Conservation (phyloP, 64 coral and sea anemone genomes). For the Trachythela sp. region DNA sequence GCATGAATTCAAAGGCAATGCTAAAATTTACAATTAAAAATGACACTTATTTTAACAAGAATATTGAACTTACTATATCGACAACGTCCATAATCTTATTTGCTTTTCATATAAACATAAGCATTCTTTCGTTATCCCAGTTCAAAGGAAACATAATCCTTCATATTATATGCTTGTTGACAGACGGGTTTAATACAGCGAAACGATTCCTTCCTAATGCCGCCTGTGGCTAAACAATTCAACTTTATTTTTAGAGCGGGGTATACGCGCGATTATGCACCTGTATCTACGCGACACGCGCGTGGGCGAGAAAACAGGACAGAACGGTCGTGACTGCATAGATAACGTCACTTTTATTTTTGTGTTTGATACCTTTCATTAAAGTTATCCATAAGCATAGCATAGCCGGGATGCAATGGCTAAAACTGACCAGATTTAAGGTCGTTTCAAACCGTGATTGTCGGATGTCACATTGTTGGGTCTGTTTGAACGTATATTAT, state of each 20-base stretch:
- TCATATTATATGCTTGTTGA: background rate
- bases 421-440: background rate
- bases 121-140: background rate
- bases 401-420: no score
- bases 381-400: no score
- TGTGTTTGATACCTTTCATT: no score
- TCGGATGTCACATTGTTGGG: no score
- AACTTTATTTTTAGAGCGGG: background rate
- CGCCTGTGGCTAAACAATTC: background rate
- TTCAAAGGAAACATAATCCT: background rate
- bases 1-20: background rate
- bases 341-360: background rate
- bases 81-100: background rate
- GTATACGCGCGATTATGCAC: background rate
- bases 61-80: background rate
- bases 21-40: background rate
- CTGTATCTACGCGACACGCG: background rate
- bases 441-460: background rate
- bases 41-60: background rate
- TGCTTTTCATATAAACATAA: background rate
- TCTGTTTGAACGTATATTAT: no score
- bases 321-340: background rate
- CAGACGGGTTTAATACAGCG: background rate
- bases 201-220: background rate
- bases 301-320: background rate